These are phyloP conservation scores for Teleopsis dalmanni DNA, from an alignment of 1,140 invertebrate species.

Conservation along the genomic window DNA sequence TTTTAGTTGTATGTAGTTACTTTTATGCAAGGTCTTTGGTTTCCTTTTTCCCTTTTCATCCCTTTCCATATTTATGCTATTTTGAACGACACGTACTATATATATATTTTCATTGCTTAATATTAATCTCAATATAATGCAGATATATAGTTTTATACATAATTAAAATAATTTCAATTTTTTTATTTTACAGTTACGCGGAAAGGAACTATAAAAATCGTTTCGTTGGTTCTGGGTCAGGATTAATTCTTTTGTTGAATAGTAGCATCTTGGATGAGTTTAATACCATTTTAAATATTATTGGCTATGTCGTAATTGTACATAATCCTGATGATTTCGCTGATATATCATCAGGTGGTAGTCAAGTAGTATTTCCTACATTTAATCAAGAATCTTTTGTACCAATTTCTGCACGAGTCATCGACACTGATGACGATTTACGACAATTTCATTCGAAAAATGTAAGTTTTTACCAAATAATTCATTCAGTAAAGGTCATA, in stretches of 20 bases:
- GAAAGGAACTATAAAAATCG: slow-evolving; percentile 15
- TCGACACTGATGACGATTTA: slow-evolving; percentile 25
- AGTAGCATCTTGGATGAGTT: slow-evolving; percentile 35
- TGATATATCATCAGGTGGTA: slow-evolving; percentile 9
- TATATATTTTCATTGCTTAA: neutral
- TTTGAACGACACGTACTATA: too few relatives aligned
- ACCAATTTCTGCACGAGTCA: slow-evolving; percentile 18
- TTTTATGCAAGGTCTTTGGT: too few relatives aligned
- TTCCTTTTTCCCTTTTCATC: too few relatives aligned
- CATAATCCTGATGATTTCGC: slow-evolving; percentile 14
- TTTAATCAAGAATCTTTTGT: slow-evolving; percentile 9
- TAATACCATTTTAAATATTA: slow-evolving; percentile 17
- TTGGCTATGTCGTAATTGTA: slow-evolving; percentile 15
- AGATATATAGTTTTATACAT: too few relatives aligned
- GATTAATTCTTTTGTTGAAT: slow-evolving; percentile 41
- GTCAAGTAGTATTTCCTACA: slow-evolving; percentile 6
- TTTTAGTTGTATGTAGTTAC: too few relatives aligned
- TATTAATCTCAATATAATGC: too few relatives aligned
- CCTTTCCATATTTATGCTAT: too few relatives aligned
- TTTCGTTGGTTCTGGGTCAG: slow-evolving; percentile 32
- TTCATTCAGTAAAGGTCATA: too few relatives aligned
- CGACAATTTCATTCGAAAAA: slow-evolving; percentile 19
- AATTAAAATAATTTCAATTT: too few relatives aligned
- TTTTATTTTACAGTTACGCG: slow-evolving; percentile 1
- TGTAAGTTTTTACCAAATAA: slow-evolving; percentile 21